These are phyloP conservation scores for Rhagonycha lutea DNA, from an alignment of 2,888 invertebrate species.

Conservation along the genomic window DNA sequence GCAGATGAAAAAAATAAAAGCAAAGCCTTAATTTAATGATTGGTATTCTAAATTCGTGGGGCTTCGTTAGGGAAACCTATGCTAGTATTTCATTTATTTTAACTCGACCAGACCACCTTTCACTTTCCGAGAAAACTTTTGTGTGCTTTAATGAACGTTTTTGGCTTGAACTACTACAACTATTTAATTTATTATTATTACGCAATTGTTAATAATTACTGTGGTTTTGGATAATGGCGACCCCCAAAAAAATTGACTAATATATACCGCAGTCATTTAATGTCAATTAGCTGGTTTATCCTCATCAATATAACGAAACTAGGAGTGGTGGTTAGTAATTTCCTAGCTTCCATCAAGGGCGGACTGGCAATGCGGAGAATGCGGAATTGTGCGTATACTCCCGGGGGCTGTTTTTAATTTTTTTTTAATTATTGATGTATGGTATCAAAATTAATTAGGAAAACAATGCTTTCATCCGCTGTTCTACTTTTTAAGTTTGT, in stretches of 20 bases:
- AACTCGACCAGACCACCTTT: background rate
- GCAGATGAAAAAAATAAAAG: background rate
- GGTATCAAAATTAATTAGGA: too few species aligned
- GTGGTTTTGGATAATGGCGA: background rate
- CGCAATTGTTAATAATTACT: background rate
- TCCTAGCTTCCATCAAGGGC: background rate
- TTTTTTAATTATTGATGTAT: too few species aligned
- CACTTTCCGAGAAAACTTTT: background rate
- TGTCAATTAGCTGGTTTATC: background rate
- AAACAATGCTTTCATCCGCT: too few species aligned
- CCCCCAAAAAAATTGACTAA: background rate
- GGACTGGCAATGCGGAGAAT: too few species aligned
- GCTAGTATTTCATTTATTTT: background rate
- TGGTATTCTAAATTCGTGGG: background rate
- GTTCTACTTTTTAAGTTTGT: too few species aligned
- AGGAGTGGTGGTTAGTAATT: background rate
- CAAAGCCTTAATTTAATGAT: background rate
- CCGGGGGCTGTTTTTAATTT: too few species aligned
- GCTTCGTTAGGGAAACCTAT: background rate
- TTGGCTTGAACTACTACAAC: background rate
- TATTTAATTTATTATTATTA: background rate
- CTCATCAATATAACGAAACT: background rate
- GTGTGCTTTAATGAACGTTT: background rate
- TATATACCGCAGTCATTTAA: background rate
- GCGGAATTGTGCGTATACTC: too few species aligned